A percentile compares a stretch with the other conserved stretches of the same genome.
Evolutionary conservation across 2,888 invertebrate genomes (phyloP).

Genomic region (Dicycla oo): DNA sequence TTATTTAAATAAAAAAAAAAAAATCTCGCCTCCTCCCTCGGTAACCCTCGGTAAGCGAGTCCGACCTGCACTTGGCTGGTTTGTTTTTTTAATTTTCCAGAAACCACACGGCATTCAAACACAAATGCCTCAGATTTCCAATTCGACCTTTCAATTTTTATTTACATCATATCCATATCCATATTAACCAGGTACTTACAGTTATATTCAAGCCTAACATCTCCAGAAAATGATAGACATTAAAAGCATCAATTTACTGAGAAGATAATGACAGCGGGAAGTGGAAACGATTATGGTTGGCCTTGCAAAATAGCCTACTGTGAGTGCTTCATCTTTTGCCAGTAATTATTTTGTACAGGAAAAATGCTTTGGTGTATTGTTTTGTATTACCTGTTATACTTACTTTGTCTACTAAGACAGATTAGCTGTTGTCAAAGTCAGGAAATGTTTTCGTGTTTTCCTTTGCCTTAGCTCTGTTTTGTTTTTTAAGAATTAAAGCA

Average conservation of each 20-base stretch:
- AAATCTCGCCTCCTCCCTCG: too few relatives aligned
- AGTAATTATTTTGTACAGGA: slow-evolving; percentile 61
- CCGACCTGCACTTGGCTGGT: too few relatives aligned
- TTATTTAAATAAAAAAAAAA: too few relatives aligned
- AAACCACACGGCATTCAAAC: too few relatives aligned
- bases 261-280: slow-evolving; percentile 65
- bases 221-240: slow-evolving; percentile 62
- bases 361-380: slow-evolving; percentile 52
- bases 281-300: slow-evolving; percentile 64
- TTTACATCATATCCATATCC: neutral
- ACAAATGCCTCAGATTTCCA: neutral
- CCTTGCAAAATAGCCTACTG: slow-evolving; percentile 57
- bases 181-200: slow-evolving; percentile 38
- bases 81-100: too few relatives aligned
- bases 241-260: slow-evolving; percentile 66
- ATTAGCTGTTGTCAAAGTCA: slow-evolving; percentile 24
- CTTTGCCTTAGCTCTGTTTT: slow-evolving; percentile 7
- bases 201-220: slow-evolving; percentile 42
- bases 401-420: slow-evolving; percentile 31
- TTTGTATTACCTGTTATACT: slow-evolving; percentile 42
- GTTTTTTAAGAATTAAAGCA: neutral
- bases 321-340: slow-evolving; percentile 58
- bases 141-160: neutral
- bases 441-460: slow-evolving; percentile 37
- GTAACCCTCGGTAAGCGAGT: too few relatives aligned